These are phyloP conservation scores for Notoglanidium macrostoma DNA, from an alignment of 2,797 vertebrate genomes.

Conservation along the genomic window DNA sequence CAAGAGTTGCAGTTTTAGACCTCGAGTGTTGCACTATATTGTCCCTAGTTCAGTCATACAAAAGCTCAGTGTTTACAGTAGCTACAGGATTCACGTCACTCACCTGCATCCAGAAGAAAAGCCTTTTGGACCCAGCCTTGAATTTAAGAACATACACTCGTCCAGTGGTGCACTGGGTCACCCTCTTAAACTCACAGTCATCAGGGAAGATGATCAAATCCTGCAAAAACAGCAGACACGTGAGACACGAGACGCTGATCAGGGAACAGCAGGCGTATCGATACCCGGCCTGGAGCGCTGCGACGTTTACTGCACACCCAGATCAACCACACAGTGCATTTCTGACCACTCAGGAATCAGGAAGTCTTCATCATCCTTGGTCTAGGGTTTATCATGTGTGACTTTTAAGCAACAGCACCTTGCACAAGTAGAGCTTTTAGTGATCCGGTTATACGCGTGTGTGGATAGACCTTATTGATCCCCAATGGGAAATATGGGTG, in stretches of 20 bases:
- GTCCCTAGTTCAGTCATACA: not conserved
- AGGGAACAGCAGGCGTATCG: not conserved
- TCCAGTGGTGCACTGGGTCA: slow-evolving; percentile 92
- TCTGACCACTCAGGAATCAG: not conserved
- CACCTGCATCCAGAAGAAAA: slow-evolving; percentile 99
- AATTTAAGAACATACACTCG: slow-evolving; percentile 96
- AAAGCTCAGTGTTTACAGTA: not conserved
- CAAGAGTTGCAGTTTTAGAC: not conserved
- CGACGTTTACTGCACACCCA: not conserved
- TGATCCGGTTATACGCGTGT: not conserved
- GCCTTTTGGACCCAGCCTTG: slow-evolving; percentile 95
- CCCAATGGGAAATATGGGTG: too few relatives aligned
- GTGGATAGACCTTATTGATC: not conserved
- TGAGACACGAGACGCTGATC: not conserved
- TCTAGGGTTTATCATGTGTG: not conserved
- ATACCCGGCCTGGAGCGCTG: not conserved
- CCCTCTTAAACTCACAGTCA: slow-evolving; percentile 96
- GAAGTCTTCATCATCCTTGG: not conserved
- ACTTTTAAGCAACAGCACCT: not conserved
- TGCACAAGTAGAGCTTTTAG: not conserved
- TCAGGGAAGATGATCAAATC: slow-evolving; percentile 98
- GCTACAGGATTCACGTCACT: not conserved
- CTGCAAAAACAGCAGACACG: slow-evolving; percentile 63
- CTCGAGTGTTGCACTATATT: not conserved
- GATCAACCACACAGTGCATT: not conserved